These are phyloP conservation scores for Molossus molossus DNA, from an alignment of 2,797 vertebrate species.

Conservation along the genomic window DNA sequence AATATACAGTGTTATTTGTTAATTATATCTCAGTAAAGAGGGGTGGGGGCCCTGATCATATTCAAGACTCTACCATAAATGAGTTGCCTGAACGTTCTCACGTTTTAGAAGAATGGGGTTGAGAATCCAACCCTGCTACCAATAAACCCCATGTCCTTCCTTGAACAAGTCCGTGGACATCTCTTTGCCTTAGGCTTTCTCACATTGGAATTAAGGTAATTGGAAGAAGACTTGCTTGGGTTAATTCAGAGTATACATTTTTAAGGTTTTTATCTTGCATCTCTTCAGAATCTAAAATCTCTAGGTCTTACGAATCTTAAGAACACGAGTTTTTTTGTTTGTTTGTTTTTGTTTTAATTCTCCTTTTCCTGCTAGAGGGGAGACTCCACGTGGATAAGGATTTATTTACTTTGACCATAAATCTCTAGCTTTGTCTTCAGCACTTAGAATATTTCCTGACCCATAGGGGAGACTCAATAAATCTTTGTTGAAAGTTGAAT, in stretches of 20 bases:
- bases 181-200: background rate
- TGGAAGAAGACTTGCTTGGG: background rate
- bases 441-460: background rate
- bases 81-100: background rate
- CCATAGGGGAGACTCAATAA: background rate
- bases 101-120: background rate
- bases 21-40: background rate
- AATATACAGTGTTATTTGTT: background rate
- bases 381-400: background rate
- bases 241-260: background rate
- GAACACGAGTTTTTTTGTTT: background rate
- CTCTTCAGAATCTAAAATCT: background rate
- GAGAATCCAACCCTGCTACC: background rate
- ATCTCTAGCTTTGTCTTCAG: background rate
- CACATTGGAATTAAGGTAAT: background rate
- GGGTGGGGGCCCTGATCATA: background rate
- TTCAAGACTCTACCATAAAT: background rate
- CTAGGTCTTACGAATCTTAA: background rate
- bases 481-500: background rate
- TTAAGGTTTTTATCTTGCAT: background rate
- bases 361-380: background rate
- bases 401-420: background rate
- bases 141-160: background rate
- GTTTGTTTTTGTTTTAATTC: background rate
- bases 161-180: background rate